Evolutionary conservation across 2,113 vertebrate species (phyloP).

Genomic region (Crotalus tigris): DNA sequence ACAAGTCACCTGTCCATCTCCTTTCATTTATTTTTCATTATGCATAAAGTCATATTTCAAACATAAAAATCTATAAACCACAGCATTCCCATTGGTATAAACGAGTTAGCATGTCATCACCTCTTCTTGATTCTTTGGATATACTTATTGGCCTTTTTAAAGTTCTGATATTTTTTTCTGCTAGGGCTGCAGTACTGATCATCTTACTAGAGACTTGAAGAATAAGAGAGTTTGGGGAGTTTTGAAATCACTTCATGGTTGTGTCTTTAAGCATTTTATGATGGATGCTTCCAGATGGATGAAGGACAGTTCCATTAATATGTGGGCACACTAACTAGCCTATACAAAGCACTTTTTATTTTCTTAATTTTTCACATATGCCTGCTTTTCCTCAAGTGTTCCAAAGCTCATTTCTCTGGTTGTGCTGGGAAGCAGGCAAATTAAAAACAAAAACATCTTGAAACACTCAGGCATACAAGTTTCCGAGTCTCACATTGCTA

Average conservation of each 20-base stretch:
- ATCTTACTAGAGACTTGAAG: constrained; percentile 33
- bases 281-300: constrained; percentile 24
- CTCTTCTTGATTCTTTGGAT: not conserved
- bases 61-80: not conserved
- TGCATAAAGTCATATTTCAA: not conserved
- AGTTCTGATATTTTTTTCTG: not conserved
- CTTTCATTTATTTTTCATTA: not conserved
- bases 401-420: constrained; percentile 1
- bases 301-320: constrained; percentile 35
- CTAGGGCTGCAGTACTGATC: constrained; percentile 22
- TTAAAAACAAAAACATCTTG: constrained; percentile 15
- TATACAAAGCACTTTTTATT: constrained; percentile 42
- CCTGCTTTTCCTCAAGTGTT: constrained; percentile 38
- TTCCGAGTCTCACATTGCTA: constrained; percentile 23
- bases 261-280: constrained; percentile 40
- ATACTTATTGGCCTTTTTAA: not conserved
- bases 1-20: not conserved
- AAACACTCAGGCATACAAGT: not conserved
- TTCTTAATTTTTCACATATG: constrained; percentile 29
- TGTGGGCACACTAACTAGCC: constrained; percentile 47
- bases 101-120: not conserved
- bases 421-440: constrained; percentile 23
- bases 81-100: not conserved
- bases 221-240: constrained; percentile 22
- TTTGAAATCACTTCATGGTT: constrained; percentile 38